A percentile compares a stretch with the other conserved stretches of the same genome.
These are phyloP conservation scores for Porites rus DNA, from an alignment of 92 coral and sea anemone species.

Conservation along the genomic window DNA sequence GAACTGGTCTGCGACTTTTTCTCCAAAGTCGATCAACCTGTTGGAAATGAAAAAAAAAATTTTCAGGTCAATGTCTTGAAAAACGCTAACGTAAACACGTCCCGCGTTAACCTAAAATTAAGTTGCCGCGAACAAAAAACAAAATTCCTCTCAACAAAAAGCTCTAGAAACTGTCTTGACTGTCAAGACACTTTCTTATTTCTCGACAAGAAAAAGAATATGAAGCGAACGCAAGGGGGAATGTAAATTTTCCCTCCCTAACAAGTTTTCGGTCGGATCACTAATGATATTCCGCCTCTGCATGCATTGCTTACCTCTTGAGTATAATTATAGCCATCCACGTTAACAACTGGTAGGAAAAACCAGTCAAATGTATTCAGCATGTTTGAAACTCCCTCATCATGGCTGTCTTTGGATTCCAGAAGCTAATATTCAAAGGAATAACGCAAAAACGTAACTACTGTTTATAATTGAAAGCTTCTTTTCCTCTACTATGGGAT, in stretches of 20 bases:
- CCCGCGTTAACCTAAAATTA: neutral
- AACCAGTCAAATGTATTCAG: slow-evolving; percentile 1
- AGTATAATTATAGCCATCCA: slow-evolving; percentile 3
- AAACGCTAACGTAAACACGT: neutral
- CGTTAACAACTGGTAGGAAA: slow-evolving; percentile 12
- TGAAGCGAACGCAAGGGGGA: too few relatives aligned
- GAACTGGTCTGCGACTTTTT: neutral
- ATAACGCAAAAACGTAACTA: neutral
- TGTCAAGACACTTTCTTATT: too few relatives aligned
- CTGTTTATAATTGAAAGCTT: neutral
- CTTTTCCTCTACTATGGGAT: neutral
- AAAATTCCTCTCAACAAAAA: neutral
- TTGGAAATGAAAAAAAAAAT: neutral
- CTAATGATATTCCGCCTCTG: too few relatives aligned
- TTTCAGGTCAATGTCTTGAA: neutral
- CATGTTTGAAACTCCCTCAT: neutral
- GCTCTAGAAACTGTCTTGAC: too few relatives aligned
- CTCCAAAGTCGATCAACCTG: slow-evolving; percentile 33
- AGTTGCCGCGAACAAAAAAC: neutral
- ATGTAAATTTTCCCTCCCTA: too few relatives aligned
- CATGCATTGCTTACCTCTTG: neutral
- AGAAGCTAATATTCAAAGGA: neutral
- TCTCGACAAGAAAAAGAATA: too few relatives aligned
- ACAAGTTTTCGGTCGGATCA: too few relatives aligned
- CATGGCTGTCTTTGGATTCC: neutral